phyloP scores from a whole-genome alignment of 1,140 invertebrate genomes.

The Caligus rogercresseyi region DNA sequence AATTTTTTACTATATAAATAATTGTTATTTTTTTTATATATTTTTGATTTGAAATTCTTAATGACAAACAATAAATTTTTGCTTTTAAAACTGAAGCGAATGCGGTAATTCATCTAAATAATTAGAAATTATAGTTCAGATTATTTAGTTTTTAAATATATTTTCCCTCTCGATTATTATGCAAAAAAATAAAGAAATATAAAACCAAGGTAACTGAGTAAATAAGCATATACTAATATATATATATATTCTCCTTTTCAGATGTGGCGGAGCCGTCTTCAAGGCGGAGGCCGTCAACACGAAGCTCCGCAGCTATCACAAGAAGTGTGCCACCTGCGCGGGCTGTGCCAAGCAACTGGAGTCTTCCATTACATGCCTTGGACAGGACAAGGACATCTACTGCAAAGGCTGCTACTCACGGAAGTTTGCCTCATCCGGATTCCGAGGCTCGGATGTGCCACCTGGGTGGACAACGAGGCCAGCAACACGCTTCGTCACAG shows the following conservation, averaged over 20 bases:
- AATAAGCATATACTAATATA: neutral
- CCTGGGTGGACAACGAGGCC: conserved; percentile 17
- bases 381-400: conserved; percentile 67
- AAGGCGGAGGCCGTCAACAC: conserved; percentile 73
- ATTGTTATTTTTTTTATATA: no score
- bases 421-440: conserved; percentile 48
- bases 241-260: neutral
- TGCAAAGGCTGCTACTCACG: conserved; percentile 69
- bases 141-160: no score
- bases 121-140: no score
- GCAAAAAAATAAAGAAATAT: no score
- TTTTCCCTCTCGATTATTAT: no score
- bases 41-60: no score
- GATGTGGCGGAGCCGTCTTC: conserved; percentile 71
- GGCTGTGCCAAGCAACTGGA: conserved; percentile 7
- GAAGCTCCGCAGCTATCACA: conserved; percentile 35
- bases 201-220: no score
- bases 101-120: no score
- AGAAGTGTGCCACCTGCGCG: conserved; percentile 15
- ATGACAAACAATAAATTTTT: no score
- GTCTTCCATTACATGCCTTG: conserved; percentile 3
- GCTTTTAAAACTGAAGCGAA: no score
- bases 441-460: conserved; percentile 17
- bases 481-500: conserved; percentile 13
- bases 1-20: no score